Base-by-base conservation (phyloP, 2,888 invertebrate genomes). In the Sesia apiformis region DNA sequence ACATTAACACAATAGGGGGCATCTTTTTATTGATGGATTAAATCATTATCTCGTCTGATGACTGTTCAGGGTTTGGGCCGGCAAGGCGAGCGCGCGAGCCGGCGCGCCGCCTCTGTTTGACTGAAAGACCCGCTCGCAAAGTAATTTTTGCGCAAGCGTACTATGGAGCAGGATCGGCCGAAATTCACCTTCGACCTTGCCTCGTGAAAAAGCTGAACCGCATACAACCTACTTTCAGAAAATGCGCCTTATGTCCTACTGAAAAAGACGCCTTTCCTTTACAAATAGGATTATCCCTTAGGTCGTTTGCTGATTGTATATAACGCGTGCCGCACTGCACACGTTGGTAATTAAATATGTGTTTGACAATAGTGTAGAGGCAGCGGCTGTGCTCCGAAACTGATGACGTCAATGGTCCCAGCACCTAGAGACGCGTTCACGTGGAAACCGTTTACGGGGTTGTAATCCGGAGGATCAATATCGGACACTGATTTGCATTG, bases 311-410 rank as follows among this genome's bases (percentile, higher is more conserved):
- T 41, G 49, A 56, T 72, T 75, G 38, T 70, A 77, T 59, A 78
- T 86, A 3, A 70, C 83, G 90, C 74, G 88, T 92, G 78, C 86
- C 88, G 88, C 88, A 89, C 88, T 89, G 88, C 89, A 88, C 85
- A 89, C 86, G 86, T 77, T 78, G 76, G 81, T 87, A 85, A 87
- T 87, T 86, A 86, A 86, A 87, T 87, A 86, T 84, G 84, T 86
- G 84, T 86, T 86, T 86, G 83, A 88, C 85, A 87, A 86, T 86
- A 84, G 79, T 76, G 67, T 74, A 69, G 67, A 74, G 71, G 73
- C 72, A 65, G 82, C 71, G 78, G 83, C 83, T 86, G 86, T 81
- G 71, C 68, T 70, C 67, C 73, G 70, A 60, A 63, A 56, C 72
- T 74, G 80, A 79, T 84, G 88, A 89, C 87, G 88, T 87, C 88